A percentile compares a stretch with the other conserved stretches of the same genome.
Conservation (phyloP, 2,888 invertebrate genomes). For the Choristoneura rosaceana region DNA sequence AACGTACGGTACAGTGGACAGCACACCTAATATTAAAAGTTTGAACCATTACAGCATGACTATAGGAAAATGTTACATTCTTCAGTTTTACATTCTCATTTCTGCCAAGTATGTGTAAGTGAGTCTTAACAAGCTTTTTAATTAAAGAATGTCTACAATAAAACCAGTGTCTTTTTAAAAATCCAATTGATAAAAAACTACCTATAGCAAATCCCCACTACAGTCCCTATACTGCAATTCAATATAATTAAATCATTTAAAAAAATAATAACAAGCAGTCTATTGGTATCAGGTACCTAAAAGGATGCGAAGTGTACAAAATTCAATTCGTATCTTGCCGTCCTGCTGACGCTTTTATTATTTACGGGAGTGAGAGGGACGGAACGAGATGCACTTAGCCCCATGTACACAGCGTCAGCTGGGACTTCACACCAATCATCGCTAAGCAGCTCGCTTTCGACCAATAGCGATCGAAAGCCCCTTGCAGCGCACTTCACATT, state of each 20-base stretch:
- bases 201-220: not conserved
- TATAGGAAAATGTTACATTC: not conserved
- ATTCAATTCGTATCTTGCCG: not conserved
- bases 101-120: not conserved
- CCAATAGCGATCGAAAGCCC: not conserved
- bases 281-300: slow-evolving; percentile 13
- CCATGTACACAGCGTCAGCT: not conserved
- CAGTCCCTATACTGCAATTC: not conserved
- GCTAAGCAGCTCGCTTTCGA: slow-evolving; percentile 3
- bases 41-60: not conserved
- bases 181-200: not conserved
- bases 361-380: too few species aligned
- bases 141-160: not conserved
- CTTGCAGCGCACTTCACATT: slow-evolving; percentile 5
- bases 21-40: too few species aligned
- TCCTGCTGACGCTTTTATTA: too few species aligned
- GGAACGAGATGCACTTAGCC: too few species aligned
- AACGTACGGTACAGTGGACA: too few species aligned
- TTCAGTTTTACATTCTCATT: not conserved
- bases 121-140: not conserved
- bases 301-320: not conserved
- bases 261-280: slow-evolving; percentile 36
- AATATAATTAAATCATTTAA: slow-evolving; percentile 17
- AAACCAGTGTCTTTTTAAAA: not conserved
- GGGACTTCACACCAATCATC: not conserved